phyloP scores from a whole-genome alignment of 1,140 invertebrate genomes.

The Chionoecetes opilio region DNA sequence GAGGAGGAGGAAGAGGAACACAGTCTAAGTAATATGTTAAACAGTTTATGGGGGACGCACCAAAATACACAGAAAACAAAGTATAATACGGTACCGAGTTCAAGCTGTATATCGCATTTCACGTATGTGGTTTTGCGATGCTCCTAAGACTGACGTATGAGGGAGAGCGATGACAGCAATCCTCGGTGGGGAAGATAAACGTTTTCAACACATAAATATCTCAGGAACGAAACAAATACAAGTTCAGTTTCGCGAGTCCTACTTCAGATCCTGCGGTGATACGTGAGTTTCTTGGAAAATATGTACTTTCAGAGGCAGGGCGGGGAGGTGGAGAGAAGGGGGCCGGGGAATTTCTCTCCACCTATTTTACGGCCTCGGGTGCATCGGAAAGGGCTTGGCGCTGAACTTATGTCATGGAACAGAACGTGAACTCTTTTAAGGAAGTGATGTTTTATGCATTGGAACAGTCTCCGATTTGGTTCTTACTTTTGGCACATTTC shows the following conservation, averaged over 20 bases:
- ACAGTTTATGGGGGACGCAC: neutral
- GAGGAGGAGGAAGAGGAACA: neutral
- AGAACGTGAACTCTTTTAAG: conserved; percentile 17
- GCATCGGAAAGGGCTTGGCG: neutral
- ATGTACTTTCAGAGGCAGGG: too few relatives aligned
- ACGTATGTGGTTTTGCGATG: neutral
- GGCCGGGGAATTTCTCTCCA: too few relatives aligned
- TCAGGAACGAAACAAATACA: neutral
- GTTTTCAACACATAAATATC: neutral
- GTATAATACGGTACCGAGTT: neutral
- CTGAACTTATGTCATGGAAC: neutral
- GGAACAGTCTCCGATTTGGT: neutral
- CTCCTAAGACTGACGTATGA: neutral
- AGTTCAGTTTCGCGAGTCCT: neutral
- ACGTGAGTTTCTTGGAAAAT: neutral
- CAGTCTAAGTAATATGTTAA: neutral
- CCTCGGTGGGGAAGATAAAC: neutral
- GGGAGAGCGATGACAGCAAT: neutral
- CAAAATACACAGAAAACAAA: neutral
- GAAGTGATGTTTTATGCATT: conserved; percentile 30
- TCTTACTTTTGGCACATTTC: conserved; percentile 4
- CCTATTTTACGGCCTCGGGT: neutral
- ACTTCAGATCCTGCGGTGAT: neutral
- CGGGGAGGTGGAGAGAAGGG: too few relatives aligned
- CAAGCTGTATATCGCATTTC: neutral